phyloP scores from a whole-genome alignment of 2,888 invertebrate genomes.

The Rotaria socialis region DNA sequence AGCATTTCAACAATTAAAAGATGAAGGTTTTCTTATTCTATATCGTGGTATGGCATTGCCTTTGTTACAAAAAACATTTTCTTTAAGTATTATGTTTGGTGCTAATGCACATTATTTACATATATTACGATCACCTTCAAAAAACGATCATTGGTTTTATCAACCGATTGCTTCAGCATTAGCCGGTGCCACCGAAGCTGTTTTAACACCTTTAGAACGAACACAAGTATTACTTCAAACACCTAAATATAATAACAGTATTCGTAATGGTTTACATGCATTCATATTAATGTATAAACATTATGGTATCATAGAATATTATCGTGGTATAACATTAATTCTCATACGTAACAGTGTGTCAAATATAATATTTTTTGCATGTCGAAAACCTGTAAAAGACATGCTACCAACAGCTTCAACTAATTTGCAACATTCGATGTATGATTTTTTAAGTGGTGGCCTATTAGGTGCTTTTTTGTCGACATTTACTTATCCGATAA shows the following conservation, averaged over 20 bases:
- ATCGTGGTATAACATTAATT: constrained; percentile 82
- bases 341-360: constrained; percentile 84
- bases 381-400: constrained; percentile 67
- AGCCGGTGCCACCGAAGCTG: constrained; percentile 77
- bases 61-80: constrained; percentile 82
- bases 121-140: constrained; percentile 48
- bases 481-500: constrained; percentile 88
- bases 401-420: constrained; percentile 54
- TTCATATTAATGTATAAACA: constrained; percentile 64
- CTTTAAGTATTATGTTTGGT: constrained; percentile 96
- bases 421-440: constrained; percentile 48
- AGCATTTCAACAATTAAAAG: constrained; percentile 67
- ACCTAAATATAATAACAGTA: constrained; percentile 67
- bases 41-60: constrained; percentile 90
- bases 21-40: constrained; percentile 76
- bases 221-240: constrained; percentile 82
- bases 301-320: constrained; percentile 81
- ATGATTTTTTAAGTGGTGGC: constrained; percentile 74
- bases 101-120: constrained; percentile 66
- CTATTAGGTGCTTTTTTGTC: constrained; percentile 85
- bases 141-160: constrained; percentile 48
- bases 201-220: constrained; percentile 81
- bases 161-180: constrained; percentile 60
- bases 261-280: constrained; percentile 78
- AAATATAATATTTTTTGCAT: constrained; percentile 85